Conservation (phyloP, 2,113 vertebrate species). For the Uria aalge region DNA sequence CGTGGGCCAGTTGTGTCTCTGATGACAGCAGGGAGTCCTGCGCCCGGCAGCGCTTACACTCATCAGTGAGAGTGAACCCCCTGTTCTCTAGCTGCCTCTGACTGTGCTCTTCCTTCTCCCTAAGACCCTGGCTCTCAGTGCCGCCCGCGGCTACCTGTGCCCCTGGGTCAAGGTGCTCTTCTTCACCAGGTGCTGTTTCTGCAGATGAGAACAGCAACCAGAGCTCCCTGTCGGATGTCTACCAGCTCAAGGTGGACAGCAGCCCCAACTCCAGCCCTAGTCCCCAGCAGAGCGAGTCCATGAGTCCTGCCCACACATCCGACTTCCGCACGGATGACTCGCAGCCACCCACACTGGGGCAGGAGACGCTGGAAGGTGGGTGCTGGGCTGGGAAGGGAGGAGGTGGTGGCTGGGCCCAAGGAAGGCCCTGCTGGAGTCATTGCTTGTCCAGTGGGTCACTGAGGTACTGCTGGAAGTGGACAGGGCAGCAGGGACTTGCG, state of each 20-base stretch:
- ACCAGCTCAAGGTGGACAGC: conserved; percentile 93
- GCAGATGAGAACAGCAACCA: conserved; percentile 98
- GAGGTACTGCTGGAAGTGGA: not conserved
- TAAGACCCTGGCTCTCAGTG: not conserved
- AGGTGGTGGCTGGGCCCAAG: not conserved
- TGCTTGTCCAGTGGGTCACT: accelerated
- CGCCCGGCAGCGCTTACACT: not conserved
- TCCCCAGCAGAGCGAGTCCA: conserved; percentile 90
- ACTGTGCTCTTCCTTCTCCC: not conserved
- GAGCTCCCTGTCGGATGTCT: conserved; percentile 92
- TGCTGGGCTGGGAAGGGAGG: not conserved
- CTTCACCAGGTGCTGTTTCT: conserved; percentile 57
- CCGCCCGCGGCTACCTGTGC: not conserved
- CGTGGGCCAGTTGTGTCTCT: not conserved
- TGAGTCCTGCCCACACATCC: conserved; percentile 85
- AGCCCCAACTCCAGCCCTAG: conserved; percentile 91
- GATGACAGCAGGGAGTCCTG: not conserved
- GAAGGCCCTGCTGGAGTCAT: not conserved
- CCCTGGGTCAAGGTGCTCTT: not conserved
- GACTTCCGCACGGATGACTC: conserved; percentile 91
- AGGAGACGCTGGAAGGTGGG: conserved; percentile 91
- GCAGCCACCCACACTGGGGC: conserved; percentile 93
- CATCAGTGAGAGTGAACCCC: not conserved
- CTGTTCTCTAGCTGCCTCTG: not conserved
- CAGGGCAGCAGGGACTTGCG: not conserved